phyloP scores from a whole-genome alignment of 2,888 invertebrate species.

The Mechanitis mazaeus region DNA sequence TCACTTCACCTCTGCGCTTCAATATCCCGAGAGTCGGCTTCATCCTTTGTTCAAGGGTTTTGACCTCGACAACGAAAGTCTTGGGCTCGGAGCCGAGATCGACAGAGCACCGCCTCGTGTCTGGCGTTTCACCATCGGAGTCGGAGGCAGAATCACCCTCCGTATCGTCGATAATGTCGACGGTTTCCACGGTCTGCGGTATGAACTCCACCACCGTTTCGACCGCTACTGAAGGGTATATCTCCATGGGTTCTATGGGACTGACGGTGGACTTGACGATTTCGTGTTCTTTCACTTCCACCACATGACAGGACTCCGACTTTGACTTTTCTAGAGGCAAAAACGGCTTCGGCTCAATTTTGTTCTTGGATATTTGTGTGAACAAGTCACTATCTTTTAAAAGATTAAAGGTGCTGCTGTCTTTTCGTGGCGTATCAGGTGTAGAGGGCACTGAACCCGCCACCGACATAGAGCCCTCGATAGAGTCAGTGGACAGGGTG shows the following conservation, averaged over 20 bases:
- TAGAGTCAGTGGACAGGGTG: conserved; percentile 44
- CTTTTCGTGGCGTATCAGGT: conserved; percentile 60
- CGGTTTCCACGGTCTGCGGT: conserved; percentile 74
- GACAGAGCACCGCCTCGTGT: conserved; percentile 33
- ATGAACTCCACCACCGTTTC: conserved; percentile 74
- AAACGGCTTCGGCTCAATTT: conserved; percentile 36
- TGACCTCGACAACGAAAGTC: conserved; percentile 63
- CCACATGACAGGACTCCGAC: conserved; percentile 72
- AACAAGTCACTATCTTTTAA: conserved; percentile 82
- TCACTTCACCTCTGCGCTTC: conserved; percentile 39
- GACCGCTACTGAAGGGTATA: conserved; percentile 66
- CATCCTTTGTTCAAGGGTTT: conserved; percentile 56
- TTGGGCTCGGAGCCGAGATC: conserved; percentile 53
- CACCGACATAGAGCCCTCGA: conserved; percentile 33
- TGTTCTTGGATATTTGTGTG: conserved; percentile 80
- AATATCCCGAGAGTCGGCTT: conserved; percentile 59
- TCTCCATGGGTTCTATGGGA: conserved; percentile 55
- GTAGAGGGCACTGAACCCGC: conserved; percentile 39
- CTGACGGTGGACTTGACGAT: conserved; percentile 79
- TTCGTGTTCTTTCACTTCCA: conserved; percentile 82
- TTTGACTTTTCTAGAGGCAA: conserved; percentile 27
- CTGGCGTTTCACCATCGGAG: conserved; percentile 33
- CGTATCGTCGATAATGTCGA: conserved; percentile 74
- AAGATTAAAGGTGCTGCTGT: conserved; percentile 79
- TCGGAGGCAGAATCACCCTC: conserved; percentile 61